These are phyloP conservation scores for Tetanocera ferruginea DNA, from an alignment of 2,888 invertebrate genomes.

Conservation along the genomic window DNA sequence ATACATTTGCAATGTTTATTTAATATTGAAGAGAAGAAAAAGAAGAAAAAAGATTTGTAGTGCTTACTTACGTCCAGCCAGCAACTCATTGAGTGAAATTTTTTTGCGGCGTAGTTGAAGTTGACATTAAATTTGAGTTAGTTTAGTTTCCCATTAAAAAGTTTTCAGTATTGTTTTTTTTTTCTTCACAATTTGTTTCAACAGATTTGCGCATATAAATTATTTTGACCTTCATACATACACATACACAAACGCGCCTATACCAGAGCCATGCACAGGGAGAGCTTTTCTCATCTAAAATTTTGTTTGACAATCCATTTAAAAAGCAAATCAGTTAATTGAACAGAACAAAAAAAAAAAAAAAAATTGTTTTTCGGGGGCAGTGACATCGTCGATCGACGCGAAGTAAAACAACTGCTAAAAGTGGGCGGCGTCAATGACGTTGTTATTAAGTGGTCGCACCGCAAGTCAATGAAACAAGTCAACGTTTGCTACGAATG, in stretches of 20 bases:
- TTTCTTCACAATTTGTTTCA: too few relatives aligned
- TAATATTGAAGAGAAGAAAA: not conserved
- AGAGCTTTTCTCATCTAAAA: not conserved
- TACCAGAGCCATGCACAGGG: not conserved
- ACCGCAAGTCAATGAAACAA: not conserved
- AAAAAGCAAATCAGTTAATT: constrained; percentile 1
- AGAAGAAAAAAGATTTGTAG: not conserved
- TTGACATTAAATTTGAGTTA: not conserved
- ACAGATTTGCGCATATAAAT: not conserved
- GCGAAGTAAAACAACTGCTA: not conserved
- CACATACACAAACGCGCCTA: not conserved
- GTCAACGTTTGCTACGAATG: too few relatives aligned
- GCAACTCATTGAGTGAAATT: not conserved
- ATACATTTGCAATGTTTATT: not conserved
- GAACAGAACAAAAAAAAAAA: not conserved
- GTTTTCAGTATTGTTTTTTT: too few relatives aligned
- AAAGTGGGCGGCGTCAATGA: constrained; percentile 6
- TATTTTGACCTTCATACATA: constrained; percentile 24
- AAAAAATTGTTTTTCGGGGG: too few relatives aligned
- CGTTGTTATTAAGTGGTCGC: not conserved
- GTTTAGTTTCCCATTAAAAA: not conserved
- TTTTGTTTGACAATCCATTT: not conserved
- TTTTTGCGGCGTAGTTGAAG: not conserved
- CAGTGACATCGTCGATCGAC: not conserved
- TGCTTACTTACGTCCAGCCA: not conserved